phyloP scores from a whole-genome alignment of 2,113 vertebrate species.

The Setophaga coronata region DNA sequence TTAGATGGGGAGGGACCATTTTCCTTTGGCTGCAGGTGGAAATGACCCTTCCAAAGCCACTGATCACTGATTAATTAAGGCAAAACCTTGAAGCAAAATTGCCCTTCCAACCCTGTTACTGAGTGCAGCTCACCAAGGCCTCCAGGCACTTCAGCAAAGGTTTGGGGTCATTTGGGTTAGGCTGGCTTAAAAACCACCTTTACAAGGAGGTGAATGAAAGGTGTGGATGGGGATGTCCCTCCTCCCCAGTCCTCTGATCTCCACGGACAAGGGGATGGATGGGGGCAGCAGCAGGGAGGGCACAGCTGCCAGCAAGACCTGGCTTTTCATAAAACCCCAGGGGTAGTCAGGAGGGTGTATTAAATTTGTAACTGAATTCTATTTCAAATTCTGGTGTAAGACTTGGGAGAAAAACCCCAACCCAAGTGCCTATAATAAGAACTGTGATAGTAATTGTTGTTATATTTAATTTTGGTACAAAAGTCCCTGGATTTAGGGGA shows the following conservation, averaged over 20 bases:
- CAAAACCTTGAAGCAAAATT: not conserved
- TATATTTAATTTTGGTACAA: slow-evolving; percentile 3
- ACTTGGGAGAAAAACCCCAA: not conserved
- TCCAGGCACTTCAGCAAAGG: not conserved
- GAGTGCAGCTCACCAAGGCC: not conserved
- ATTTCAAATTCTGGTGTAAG: not conserved
- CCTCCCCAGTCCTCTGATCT: not conserved
- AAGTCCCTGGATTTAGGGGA: not conserved
- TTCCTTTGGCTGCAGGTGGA: not conserved
- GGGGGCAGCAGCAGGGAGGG: not conserved
- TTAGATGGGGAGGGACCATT: not conserved
- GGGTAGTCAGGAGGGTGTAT: not conserved
- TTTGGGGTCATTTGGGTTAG: not conserved
- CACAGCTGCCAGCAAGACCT: not conserved
- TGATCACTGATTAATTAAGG: not conserved
- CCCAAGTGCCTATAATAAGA: not conserved
- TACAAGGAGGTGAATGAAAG: not conserved
- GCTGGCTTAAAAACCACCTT: not conserved
- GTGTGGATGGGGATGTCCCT: fast-evolving
- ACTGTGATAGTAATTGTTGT: not conserved
- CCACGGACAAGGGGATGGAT: not conserved
- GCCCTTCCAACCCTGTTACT: not conserved
- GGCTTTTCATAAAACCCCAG: not conserved
- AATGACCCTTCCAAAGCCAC: not conserved
- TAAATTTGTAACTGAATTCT: not conserved